A percentile compares a stretch with the other conserved stretches of the same genome.
These are phyloP conservation scores for Pyrochroa serraticornis DNA, from an alignment of 2,888 invertebrate genomes.

Conservation along the genomic window DNA sequence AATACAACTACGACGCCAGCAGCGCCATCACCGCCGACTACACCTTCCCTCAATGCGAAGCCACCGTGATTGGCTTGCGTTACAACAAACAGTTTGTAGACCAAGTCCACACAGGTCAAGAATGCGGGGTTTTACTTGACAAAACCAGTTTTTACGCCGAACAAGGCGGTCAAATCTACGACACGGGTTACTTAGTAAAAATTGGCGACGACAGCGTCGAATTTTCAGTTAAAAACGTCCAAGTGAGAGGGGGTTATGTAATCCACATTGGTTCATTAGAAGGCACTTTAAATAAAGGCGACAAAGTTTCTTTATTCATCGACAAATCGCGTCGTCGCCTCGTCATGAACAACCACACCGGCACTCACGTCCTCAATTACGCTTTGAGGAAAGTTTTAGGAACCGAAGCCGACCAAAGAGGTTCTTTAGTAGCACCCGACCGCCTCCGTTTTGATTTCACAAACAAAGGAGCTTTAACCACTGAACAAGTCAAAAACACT, in stretches of 20 bases:
- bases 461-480: conserved; percentile 89
- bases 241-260: conserved; percentile 95
- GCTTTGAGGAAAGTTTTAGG: conserved; percentile 89
- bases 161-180: conserved; percentile 98
- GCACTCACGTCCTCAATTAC: conserved; percentile 96
- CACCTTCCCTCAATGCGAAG: conserved; percentile 73
- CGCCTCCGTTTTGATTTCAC: conserved; percentile 97
- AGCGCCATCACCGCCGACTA: conserved; percentile 75
- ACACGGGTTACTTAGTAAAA: conserved; percentile 91
- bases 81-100: conserved; percentile 83
- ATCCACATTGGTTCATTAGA: conserved; percentile 91
- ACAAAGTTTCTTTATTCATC: conserved; percentile 79
- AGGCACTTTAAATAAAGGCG: conserved; percentile 83
- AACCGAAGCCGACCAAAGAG: conserved; percentile 91
- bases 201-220: conserved; percentile 84
- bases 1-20: conserved; percentile 83
- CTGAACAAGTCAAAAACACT: conserved; percentile 83
- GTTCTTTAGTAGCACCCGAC: conserved; percentile 97
- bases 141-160: conserved; percentile 97
- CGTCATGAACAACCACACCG: conserved; percentile 99
- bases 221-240: conserved; percentile 90
- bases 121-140: conserved; percentile 91
- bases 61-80: conserved; percentile 82
- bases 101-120: conserved; percentile 80
- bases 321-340: conserved; percentile 84